phyloP scores from a whole-genome alignment of 2,888 invertebrate species.

The Clanis bilineata region DNA sequence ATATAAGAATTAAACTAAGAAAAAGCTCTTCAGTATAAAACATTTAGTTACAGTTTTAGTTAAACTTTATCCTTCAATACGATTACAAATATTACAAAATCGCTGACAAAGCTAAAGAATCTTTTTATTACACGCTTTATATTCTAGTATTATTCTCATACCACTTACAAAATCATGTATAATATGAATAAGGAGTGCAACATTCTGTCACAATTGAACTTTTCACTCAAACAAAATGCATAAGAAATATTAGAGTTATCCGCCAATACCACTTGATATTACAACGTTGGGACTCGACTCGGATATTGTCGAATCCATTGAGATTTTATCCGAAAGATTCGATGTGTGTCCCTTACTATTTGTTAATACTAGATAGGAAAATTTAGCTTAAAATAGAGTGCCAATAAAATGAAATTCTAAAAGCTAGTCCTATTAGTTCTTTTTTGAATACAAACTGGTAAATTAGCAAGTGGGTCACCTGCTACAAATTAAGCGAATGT shows the following conservation, averaged over 20 bases:
- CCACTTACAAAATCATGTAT: not conserved
- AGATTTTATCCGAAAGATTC: slow-evolving; percentile 16
- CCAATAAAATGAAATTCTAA: too few species aligned
- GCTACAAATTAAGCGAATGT: too few species aligned
- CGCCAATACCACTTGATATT: slow-evolving; percentile 9
- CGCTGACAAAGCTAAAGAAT: too few species aligned
- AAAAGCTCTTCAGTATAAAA: too few species aligned
- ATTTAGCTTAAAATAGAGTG: too few species aligned
- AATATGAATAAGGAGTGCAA: not conserved
- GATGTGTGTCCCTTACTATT: slow-evolving; percentile 5
- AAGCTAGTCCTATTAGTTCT: too few species aligned
- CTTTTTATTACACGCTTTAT: not conserved
- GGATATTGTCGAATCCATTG: slow-evolving; percentile 17
- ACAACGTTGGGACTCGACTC: slow-evolving; percentile 8
- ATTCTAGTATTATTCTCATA: not conserved
- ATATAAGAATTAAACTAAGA: too few species aligned
- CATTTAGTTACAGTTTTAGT: too few species aligned
- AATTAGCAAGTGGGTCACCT: too few species aligned
- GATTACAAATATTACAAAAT: too few species aligned
- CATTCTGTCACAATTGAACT: not conserved
- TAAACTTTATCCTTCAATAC: too few species aligned
- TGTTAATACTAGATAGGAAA: not conserved
- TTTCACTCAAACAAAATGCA: slow-evolving; percentile 9
- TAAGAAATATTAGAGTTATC: slow-evolving; percentile 13
- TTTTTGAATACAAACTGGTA: too few species aligned